A percentile compares a stretch with the other conserved stretches of the same genome.
These are phyloP conservation scores for Vultur gryphus DNA, from an alignment of 2,797 vertebrate genomes.

Conservation along the genomic window DNA sequence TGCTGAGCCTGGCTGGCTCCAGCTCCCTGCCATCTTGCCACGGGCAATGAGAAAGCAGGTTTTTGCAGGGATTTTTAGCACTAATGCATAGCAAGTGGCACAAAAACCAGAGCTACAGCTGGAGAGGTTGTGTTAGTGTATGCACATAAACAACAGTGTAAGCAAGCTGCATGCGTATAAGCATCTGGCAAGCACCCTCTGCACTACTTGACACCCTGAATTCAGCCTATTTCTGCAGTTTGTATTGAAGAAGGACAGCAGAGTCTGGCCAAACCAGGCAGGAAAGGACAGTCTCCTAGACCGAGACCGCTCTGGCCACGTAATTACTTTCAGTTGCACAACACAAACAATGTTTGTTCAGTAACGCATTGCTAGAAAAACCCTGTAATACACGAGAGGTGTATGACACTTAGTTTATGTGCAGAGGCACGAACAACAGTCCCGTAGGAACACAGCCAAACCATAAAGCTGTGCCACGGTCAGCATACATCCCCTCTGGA, in stretches of 20 bases:
- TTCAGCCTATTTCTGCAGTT: background rate
- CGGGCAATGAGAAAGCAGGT: rapidly evolving
- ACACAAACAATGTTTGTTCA: background rate
- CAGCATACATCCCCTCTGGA: background rate
- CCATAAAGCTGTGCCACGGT: rapidly evolving
- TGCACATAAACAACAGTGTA: background rate
- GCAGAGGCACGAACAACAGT: background rate
- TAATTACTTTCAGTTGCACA: background rate
- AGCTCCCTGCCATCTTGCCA: background rate
- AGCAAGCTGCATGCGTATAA: rapidly evolving
- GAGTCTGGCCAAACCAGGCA: background rate
- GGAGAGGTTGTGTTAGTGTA: background rate
- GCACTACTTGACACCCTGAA: background rate
- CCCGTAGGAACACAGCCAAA: background rate
- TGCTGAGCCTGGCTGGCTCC: background rate
- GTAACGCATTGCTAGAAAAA: background rate
- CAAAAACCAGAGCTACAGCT: background rate
- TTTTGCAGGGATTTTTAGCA: background rate
- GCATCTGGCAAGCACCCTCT: background rate
- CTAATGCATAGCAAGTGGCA: rapidly evolving
- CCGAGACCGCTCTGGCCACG: background rate
- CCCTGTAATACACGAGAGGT: background rate
- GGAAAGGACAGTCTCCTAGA: background rate
- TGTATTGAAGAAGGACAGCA: background rate
- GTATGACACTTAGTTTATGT: rapidly evolving